Conservation (phyloP, 2,888 invertebrate species). For the Mechanitis messenoides region DNA sequence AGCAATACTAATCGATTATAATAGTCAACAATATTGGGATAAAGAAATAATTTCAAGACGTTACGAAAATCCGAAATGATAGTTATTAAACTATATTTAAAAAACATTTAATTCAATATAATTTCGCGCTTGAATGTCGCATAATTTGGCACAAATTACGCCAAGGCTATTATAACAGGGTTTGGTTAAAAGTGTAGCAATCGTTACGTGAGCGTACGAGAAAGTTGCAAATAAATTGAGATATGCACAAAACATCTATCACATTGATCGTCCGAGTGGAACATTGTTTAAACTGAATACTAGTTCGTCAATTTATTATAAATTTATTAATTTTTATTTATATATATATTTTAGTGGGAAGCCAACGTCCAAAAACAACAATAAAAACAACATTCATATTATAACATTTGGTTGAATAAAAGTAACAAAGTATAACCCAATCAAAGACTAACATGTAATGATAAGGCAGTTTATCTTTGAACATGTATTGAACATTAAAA, state of each 20-base stretch:
- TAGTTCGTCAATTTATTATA: neutral
- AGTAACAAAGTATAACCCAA: no score
- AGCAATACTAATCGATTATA: conserved; percentile 27
- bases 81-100: conserved; percentile 30
- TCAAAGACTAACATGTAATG: no score
- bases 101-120: conserved; percentile 38
- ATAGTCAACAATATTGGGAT: conserved; percentile 16
- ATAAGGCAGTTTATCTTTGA: no score
- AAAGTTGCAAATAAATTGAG: conserved; percentile 55
- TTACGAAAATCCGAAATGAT: conserved; percentile 55
- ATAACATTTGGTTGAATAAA: no score
- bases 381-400: no score
- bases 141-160: conserved; percentile 45
- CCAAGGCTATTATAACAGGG: conserved; percentile 45
- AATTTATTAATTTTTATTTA: no score
- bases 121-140: conserved; percentile 44
- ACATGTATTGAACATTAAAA: no score
- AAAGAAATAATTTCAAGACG: conserved; percentile 31
- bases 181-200: conserved; percentile 55
- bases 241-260: conserved; percentile 34
- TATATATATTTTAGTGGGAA: no score
- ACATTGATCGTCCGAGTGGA: conserved; percentile 38
- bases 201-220: conserved; percentile 51
- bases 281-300: conserved; percentile 5
- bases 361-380: no score